Conservation (phyloP, 2,797 vertebrate genomes). For the Dipus sagitta region DNA sequence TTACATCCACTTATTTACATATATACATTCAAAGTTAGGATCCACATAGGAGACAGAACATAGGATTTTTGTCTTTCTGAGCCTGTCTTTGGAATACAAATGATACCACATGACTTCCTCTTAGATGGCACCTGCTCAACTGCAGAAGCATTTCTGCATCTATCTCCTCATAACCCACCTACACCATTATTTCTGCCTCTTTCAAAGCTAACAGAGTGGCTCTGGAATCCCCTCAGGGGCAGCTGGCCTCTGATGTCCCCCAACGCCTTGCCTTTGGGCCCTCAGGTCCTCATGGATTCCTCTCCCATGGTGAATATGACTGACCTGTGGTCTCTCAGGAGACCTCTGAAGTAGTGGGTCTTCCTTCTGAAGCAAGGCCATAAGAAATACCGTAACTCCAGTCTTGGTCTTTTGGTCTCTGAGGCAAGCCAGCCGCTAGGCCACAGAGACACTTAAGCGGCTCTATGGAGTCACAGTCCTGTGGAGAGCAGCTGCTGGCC, state of each 20-base stretch:
- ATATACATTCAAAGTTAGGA: too few species aligned
- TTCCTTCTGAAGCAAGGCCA: background rate
- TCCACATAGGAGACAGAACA: too few species aligned
- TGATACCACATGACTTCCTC: too few species aligned
- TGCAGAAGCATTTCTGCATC: background rate
- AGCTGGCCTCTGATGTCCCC: background rate
- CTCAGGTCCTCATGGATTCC: background rate
- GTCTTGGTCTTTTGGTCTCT: too few species aligned
- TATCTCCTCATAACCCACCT: background rate
- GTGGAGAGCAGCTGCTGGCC: too few species aligned
- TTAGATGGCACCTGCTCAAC: background rate
- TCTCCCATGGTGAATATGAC: background rate
- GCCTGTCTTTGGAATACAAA: background rate
- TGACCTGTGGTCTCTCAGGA: background rate
- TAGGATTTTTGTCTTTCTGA: too few species aligned
- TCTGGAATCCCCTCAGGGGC: background rate
- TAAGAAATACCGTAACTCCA: background rate
- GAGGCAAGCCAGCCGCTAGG: background rate
- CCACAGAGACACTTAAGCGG: background rate
- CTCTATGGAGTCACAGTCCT: background rate
- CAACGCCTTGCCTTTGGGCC: background rate
- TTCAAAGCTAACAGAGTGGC: too few species aligned
- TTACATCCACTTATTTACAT: too few species aligned
- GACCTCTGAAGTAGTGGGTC: background rate
- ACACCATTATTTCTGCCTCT: too few species aligned